Percentiles rank a stretch among this genome's conserved stretches.
Conservation (phyloP, 2,888 invertebrate genomes). For the Nomada lathburiana region DNA sequence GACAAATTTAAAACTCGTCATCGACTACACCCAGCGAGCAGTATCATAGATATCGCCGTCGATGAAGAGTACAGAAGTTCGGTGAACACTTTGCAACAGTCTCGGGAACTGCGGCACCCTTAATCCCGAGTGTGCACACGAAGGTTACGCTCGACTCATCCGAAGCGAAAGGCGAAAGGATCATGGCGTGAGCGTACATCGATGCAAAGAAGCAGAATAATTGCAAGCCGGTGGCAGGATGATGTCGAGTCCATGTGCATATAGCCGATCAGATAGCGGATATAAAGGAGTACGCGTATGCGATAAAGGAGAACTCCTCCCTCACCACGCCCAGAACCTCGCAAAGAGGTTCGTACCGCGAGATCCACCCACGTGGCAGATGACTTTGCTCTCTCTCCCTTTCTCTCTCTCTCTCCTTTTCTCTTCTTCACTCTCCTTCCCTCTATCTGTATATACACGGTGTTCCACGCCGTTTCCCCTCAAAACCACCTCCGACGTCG, state of each 20-base stretch:
- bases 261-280: slow-evolving; percentile 63
- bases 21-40: no score
- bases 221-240: slow-evolving; percentile 14
- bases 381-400: slow-evolving; percentile 55
- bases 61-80: no score
- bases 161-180: neutral
- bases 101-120: neutral
- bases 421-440: slow-evolving; percentile 4
- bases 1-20: no score
- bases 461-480: neutral
- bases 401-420: slow-evolving; percentile 32
- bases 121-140: neutral
- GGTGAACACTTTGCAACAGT: no score
- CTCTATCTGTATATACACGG: slow-evolving; percentile 4
- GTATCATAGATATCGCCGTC: no score
- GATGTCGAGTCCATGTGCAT: slow-evolving; percentile 8
- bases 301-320: slow-evolving; percentile 76
- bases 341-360: slow-evolving; percentile 68
- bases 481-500: slow-evolving; percentile 34
- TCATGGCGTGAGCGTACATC: slow-evolving; percentile 12
- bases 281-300: slow-evolving; percentile 69
- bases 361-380: slow-evolving; percentile 71
- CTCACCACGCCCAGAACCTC: slow-evolving; percentile 78
- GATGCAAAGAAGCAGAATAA: slow-evolving; percentile 32
- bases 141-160: neutral